A percentile compares a stretch with the other conserved stretches of the same genome.
Evolutionary conservation across 2,888 invertebrate species (phyloP).

Genomic region (Folsomia manolachei): DNA sequence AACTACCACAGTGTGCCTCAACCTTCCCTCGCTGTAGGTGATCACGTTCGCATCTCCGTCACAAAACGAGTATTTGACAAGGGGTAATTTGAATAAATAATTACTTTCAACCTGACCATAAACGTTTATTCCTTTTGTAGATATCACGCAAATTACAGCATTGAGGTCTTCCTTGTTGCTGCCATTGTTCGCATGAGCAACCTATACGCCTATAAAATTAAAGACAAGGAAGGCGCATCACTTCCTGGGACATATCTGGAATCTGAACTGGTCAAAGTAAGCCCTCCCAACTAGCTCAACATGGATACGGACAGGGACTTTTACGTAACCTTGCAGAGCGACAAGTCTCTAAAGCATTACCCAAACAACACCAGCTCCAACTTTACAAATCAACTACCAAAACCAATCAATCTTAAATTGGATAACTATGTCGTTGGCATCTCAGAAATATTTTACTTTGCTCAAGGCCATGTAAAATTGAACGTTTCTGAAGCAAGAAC

Average conservation of each 20-base stretch:
- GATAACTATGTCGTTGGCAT: background rate
- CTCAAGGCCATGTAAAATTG: background rate
- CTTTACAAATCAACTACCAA: background rate
- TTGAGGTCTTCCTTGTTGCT: background rate
- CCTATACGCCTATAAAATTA: background rate
- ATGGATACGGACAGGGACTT: background rate
- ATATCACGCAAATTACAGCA: background rate
- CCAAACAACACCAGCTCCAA: background rate
- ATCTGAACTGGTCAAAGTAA: background rate
- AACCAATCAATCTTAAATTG: background rate
- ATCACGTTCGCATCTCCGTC: background rate
- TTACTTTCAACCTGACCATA: background rate
- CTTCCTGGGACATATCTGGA: background rate
- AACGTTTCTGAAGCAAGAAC: background rate
- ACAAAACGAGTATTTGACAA: background rate
- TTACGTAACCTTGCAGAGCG: background rate
- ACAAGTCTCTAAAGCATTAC: background rate
- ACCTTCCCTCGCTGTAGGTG: background rate
- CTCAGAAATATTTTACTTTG: background rate
- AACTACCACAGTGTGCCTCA: background rate
- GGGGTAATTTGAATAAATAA: background rate
- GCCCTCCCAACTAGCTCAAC: no score
- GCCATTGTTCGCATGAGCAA: background rate
- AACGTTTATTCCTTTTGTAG: background rate
- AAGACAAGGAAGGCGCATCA: background rate